A percentile compares a stretch with the other conserved stretches of the same genome.
phyloP scores from a whole-genome alignment of 1,140 invertebrate genomes.

The Listronotus bonariensis region DNA sequence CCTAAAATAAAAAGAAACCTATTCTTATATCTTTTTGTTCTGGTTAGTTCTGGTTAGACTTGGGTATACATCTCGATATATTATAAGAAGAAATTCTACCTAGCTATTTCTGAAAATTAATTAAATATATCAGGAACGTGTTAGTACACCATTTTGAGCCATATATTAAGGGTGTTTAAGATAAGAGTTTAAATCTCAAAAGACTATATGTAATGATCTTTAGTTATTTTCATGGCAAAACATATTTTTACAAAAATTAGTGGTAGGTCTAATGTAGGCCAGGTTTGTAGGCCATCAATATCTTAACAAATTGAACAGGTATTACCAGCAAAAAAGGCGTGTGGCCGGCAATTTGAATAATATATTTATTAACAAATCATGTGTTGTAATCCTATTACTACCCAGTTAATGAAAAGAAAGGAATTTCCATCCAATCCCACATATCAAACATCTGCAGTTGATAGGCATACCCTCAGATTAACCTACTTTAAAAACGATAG shows the following conservation, averaged over 20 bases:
- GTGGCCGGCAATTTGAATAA: neutral
- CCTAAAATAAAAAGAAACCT: too few species aligned
- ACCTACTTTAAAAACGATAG: constrained; percentile 2
- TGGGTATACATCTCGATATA: too few species aligned
- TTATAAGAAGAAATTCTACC: too few species aligned
- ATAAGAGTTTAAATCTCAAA: neutral
- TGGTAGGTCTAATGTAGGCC: constrained; percentile 1
- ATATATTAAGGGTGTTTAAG: neutral
- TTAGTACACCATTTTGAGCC: too few species aligned
- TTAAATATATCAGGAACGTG: too few species aligned
- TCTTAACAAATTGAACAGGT: constrained; percentile 2
- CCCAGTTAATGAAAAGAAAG: neutral
- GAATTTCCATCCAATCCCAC: constrained; percentile 11
- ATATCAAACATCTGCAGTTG: constrained; percentile 12
- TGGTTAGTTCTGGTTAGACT: too few species aligned
- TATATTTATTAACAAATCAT: constrained; percentile 1
- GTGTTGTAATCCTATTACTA: neutral
- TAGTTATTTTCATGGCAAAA: too few species aligned
- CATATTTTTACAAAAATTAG: too few species aligned
- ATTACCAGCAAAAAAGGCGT: neutral
- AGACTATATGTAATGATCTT: too few species aligned
- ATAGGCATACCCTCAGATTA: neutral
- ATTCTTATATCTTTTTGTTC: too few species aligned
- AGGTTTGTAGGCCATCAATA: constrained; percentile 5
- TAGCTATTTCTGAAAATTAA: too few species aligned